Percentiles rank a stretch among this genome's conserved stretches.
Conservation (phyloP, 1,140 invertebrate species). For the Choristoneura fumiferana region DNA sequence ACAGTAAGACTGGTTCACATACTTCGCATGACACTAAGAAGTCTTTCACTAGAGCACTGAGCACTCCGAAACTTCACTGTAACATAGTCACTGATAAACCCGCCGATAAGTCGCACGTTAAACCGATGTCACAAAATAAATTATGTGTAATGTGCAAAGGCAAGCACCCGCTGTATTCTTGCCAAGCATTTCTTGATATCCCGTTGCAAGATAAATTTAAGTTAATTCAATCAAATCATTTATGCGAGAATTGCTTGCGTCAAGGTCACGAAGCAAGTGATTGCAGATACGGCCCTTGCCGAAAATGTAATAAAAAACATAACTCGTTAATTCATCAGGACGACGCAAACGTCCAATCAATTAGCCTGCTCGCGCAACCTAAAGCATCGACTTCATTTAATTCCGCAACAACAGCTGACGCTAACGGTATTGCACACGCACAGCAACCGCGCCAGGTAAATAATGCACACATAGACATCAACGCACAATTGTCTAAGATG, state of each 20-base stretch:
- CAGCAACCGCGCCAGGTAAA: neutral
- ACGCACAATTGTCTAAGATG: neutral
- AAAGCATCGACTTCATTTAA: neutral
- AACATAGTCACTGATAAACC: too few species aligned
- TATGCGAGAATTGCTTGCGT: constrained; percentile 24
- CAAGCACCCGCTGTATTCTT: constrained; percentile 1
- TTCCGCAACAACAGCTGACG: neutral
- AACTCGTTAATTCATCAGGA: constrained; percentile 22
- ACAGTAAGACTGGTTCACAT: too few species aligned
- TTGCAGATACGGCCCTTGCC: constrained; percentile 23
- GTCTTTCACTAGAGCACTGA: too few species aligned
- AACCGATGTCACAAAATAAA: too few species aligned
- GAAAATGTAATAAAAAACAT: constrained; percentile 26
- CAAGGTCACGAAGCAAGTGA: constrained; percentile 12
- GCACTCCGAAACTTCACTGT: too few species aligned
- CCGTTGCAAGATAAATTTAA: constrained; percentile 18
- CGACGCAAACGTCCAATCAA: neutral
- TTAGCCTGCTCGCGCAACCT: neutral
- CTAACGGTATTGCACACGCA: neutral
- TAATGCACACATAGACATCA: neutral
- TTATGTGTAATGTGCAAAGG: too few species aligned
- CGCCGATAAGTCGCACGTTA: too few species aligned
- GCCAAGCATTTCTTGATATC: constrained; percentile 19
- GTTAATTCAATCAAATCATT: constrained; percentile 7
- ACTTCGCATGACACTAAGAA: too few species aligned